These are phyloP conservation scores for Drosophila paramelanica DNA, from an alignment of 2,888 invertebrate species.

Conservation along the genomic window DNA sequence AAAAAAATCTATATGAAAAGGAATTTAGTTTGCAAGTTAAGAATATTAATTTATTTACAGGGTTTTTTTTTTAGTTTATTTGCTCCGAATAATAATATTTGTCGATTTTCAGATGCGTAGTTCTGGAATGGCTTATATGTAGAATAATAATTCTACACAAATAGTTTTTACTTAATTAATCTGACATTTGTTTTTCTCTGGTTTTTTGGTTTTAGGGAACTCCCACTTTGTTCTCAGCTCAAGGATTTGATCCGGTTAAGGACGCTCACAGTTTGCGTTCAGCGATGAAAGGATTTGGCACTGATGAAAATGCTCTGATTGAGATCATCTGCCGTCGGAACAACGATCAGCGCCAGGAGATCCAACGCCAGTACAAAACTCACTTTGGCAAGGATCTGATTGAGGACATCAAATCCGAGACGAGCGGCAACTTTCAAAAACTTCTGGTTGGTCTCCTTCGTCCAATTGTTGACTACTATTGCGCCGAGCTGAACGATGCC, in stretches of 20 bases:
- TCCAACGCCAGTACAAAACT: slow-evolving; percentile 84
- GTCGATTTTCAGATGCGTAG: neutral
- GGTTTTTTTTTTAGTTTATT: too few relatives aligned
- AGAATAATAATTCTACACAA: neutral
- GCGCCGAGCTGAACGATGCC: slow-evolving; percentile 92
- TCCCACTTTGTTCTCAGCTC: slow-evolving; percentile 91
- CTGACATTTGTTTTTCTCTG: neutral
- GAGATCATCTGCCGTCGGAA: slow-evolving; percentile 92
- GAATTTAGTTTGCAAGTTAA: neutral
- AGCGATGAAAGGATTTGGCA: slow-evolving; percentile 96
- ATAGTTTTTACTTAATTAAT: neutral
- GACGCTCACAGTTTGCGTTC: slow-evolving; percentile 93
- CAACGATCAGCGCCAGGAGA: slow-evolving; percentile 92
- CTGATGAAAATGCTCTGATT: slow-evolving; percentile 95
- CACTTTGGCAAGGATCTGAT: slow-evolving; percentile 89
- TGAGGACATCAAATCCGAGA: slow-evolving; percentile 94
- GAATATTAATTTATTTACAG: too few relatives aligned
- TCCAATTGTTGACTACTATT: slow-evolving; percentile 92
- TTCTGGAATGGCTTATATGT: neutral
- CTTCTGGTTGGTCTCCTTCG: slow-evolving; percentile 93
- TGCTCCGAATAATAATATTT: neutral
- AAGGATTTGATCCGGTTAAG: slow-evolving; percentile 91
- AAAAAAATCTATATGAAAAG: neutral
- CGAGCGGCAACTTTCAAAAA: slow-evolving; percentile 94
- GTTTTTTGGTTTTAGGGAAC: slow-evolving; percentile 76